Evolutionary conservation across 1,140 invertebrate species (phyloP).

Genomic region (Leptinotarsa undecemlineata): DNA sequence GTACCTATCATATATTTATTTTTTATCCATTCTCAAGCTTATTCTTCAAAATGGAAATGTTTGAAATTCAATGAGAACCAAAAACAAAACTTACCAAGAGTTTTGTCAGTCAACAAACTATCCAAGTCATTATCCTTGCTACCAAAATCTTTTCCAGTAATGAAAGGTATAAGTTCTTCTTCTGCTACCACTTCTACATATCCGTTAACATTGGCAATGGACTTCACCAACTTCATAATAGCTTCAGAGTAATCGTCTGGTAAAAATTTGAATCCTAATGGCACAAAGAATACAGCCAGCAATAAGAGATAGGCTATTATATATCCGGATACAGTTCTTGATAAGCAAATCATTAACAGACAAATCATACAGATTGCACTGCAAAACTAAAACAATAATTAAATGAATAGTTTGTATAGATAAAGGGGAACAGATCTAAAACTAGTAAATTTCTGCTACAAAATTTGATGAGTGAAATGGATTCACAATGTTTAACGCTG

Average conservation of each 20-base stretch:
- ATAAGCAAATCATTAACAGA: constrained; percentile 32
- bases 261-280: constrained; percentile 32
- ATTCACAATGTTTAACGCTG: no score
- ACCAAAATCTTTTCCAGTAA: constrained; percentile 40
- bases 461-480: no score
- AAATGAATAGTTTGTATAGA: not conserved
- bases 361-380: constrained; percentile 34
- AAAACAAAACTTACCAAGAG: constrained; percentile 40
- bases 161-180: constrained; percentile 46
- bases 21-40: no score
- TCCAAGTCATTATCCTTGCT: constrained; percentile 43
- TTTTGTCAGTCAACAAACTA: constrained; percentile 47
- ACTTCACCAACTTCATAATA: constrained; percentile 27
- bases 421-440: no score
- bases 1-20: no score
- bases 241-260: constrained; percentile 29
- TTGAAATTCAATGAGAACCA: not conserved
- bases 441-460: no score
- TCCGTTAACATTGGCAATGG: constrained; percentile 28
- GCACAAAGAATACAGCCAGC: constrained; percentile 35
- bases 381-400: constrained; percentile 40
- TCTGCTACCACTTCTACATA: constrained; percentile 42
- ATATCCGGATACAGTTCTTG: constrained; percentile 38
- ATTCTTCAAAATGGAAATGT: no score
- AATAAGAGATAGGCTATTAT: constrained; percentile 33